phyloP scores from a whole-genome alignment of 2,888 invertebrate genomes.

The Philereme vetulata region DNA sequence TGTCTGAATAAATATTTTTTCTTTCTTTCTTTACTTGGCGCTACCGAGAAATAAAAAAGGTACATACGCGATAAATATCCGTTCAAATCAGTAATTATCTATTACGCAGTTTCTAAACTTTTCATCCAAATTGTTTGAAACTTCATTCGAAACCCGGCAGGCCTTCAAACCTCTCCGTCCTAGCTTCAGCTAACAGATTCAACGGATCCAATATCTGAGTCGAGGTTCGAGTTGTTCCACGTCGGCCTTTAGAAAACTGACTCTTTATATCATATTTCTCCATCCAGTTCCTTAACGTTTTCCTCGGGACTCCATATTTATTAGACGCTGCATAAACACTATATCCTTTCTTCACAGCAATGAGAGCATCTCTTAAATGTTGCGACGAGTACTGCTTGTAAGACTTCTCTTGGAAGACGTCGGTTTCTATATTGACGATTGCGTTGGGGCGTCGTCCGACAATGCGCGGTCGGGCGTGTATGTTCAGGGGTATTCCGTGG shows the following conservation, averaged over 20 bases:
- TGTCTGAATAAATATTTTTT: too few species aligned
- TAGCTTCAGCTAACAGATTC: slow-evolving; percentile 64
- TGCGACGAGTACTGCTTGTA: slow-evolving; percentile 82
- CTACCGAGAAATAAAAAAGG: too few species aligned
- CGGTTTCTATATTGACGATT: slow-evolving; percentile 76
- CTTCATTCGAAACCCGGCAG: not conserved
- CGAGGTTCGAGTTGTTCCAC: slow-evolving; percentile 62
- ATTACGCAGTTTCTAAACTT: too few species aligned
- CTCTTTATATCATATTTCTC: slow-evolving; percentile 83
- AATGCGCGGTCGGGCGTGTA: slow-evolving; percentile 73
- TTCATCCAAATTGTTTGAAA: too few species aligned
- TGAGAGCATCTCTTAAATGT: slow-evolving; percentile 75
- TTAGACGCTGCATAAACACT: slow-evolving; percentile 83
- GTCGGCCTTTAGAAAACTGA: slow-evolving; percentile 78
- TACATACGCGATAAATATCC: too few species aligned
- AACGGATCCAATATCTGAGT: slow-evolving; percentile 69
- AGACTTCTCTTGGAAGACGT: slow-evolving; percentile 78
- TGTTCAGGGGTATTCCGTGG: slow-evolving; percentile 72
- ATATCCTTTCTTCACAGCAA: slow-evolving; percentile 79
- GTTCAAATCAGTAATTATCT: too few species aligned
- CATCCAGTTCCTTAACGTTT: slow-evolving; percentile 84
- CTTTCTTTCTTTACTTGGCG: too few species aligned
- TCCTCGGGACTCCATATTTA: slow-evolving; percentile 81
- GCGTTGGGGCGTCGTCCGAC: slow-evolving; percentile 74
- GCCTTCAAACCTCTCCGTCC: slow-evolving; percentile 62